Conservation (phyloP, 1,140 invertebrate genomes). For the Trachymyrmex septentrionalis region DNA sequence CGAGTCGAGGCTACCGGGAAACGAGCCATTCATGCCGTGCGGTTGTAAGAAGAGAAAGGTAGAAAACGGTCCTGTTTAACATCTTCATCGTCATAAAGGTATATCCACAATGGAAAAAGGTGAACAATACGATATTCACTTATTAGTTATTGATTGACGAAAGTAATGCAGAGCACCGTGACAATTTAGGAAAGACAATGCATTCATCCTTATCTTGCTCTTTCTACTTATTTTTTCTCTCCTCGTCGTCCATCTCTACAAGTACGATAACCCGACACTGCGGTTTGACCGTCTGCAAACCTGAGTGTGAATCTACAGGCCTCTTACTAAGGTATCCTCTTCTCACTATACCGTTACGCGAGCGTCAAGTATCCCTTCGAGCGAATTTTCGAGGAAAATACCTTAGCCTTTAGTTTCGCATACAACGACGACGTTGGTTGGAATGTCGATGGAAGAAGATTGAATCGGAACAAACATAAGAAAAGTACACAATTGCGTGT, state of each 20-base stretch:
- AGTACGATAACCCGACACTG: slow-evolving; percentile 71
- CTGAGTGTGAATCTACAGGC: slow-evolving; percentile 61
- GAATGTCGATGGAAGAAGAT: not conserved
- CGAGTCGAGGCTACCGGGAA: slow-evolving; percentile 40
- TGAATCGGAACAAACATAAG: slow-evolving; percentile 21
- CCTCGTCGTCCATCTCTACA: slow-evolving; percentile 18
- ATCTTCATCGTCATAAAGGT: slow-evolving; percentile 51
- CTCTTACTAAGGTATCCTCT: slow-evolving; percentile 67
- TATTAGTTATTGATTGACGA: not conserved
- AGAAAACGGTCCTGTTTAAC: slow-evolving; percentile 37
- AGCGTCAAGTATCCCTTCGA: slow-evolving; percentile 58
- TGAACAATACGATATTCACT: not conserved
- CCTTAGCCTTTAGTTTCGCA: not conserved
- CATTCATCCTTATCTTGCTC: not conserved
- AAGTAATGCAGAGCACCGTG: not conserved
- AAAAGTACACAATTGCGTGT: slow-evolving; percentile 14
- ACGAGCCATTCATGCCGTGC: slow-evolving; percentile 41
- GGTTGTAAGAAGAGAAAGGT: slow-evolving; percentile 45
- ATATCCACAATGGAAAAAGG: not conserved
- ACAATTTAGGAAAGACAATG: not conserved
- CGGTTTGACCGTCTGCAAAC: slow-evolving; percentile 70
- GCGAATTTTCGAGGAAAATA: slow-evolving; percentile 58
- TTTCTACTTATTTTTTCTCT: not conserved
- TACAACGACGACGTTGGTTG: slow-evolving; percentile 20
- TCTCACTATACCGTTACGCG: slow-evolving; percentile 60